phyloP scores from a whole-genome alignment of 2,888 invertebrate species.

The Charanyca ferruginea region DNA sequence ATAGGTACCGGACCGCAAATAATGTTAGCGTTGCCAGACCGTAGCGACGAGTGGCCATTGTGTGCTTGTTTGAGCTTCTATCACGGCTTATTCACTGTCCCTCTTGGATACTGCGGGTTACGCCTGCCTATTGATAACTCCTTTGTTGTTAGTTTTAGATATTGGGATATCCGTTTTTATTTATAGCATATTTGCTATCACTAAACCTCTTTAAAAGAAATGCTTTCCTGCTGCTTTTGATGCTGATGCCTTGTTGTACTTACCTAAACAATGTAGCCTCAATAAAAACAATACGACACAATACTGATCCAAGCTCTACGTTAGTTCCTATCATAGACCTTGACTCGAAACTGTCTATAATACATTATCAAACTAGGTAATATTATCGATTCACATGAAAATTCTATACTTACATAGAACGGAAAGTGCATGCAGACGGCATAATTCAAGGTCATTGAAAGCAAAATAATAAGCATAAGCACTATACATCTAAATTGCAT shows the following conservation, averaged over 20 bases:
- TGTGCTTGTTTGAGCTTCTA: slow-evolving; percentile 70
- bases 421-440: slow-evolving; percentile 38
- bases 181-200: background rate
- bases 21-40: slow-evolving; percentile 83
- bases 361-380: slow-evolving; percentile 27
- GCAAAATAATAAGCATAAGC: slow-evolving; percentile 43
- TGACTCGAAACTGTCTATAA: slow-evolving; percentile 8
- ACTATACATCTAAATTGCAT: slow-evolving; percentile 53
- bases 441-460: slow-evolving; percentile 44
- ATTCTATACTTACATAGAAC: slow-evolving; percentile 11
- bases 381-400: slow-evolving; percentile 46
- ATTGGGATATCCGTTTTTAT: slow-evolving; percentile 4
- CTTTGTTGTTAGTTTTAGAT: slow-evolving; percentile 1
- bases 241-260: slow-evolving; percentile 11
- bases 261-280: slow-evolving; percentile 5
- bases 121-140: slow-evolving; percentile 49
- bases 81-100: slow-evolving; percentile 65
- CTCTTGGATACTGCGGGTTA: slow-evolving; percentile 46
- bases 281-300: background rate
- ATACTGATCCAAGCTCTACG: background rate
- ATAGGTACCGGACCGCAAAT: slow-evolving; percentile 86
- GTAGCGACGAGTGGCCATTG: slow-evolving; percentile 77
- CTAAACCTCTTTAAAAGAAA: background rate
- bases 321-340: slow-evolving; percentile 15
- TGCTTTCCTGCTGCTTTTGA: background rate